phyloP scores from a whole-genome alignment of 2,888 invertebrate species.

The Cataglyphis altisquamis region DNA sequence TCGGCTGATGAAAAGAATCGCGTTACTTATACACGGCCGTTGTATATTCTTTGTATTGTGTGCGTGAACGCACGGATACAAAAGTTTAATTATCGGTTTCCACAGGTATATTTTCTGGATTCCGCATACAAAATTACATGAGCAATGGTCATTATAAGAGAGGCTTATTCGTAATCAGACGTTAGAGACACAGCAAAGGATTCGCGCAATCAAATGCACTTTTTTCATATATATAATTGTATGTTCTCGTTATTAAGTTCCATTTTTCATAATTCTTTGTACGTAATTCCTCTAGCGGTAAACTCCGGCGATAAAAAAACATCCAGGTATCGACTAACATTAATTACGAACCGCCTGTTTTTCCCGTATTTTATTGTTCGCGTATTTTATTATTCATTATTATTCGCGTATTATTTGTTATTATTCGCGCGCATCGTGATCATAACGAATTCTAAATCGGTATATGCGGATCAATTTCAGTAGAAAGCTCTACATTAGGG shows the following conservation, averaged over 20 bases:
- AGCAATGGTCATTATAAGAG: constrained; percentile 54
- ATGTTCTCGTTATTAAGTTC: constrained; percentile 13
- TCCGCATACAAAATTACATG: constrained; percentile 66
- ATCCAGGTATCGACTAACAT: constrained; percentile 27
- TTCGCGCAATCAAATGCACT: constrained; percentile 32
- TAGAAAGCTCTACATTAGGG: not conserved
- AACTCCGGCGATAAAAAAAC: not conserved
- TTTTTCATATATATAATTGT: constrained; percentile 19
- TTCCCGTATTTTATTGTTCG: not conserved
- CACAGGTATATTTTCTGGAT: constrained; percentile 58
- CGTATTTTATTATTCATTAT: not conserved
- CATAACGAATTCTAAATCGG: constrained; percentile 7
- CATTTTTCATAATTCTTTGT: constrained; percentile 28
- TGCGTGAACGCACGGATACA: constrained; percentile 52
- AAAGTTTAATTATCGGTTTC: constrained; percentile 59
- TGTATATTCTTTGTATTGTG: constrained; percentile 46
- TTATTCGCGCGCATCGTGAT: constrained; percentile 23
- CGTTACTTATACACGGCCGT: constrained; percentile 13
- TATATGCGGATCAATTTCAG: constrained; percentile 13
- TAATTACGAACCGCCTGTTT: constrained; percentile 41
- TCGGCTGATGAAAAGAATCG: constrained; percentile 32
- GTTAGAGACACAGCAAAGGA: constrained; percentile 38
- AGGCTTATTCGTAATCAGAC: constrained; percentile 61
- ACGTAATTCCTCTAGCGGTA: constrained; percentile 18
- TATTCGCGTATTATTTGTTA: not conserved